These are phyloP conservation scores for Chitala chitala DNA, from an alignment of 2,113 vertebrate genomes.

Conservation along the genomic window DNA sequence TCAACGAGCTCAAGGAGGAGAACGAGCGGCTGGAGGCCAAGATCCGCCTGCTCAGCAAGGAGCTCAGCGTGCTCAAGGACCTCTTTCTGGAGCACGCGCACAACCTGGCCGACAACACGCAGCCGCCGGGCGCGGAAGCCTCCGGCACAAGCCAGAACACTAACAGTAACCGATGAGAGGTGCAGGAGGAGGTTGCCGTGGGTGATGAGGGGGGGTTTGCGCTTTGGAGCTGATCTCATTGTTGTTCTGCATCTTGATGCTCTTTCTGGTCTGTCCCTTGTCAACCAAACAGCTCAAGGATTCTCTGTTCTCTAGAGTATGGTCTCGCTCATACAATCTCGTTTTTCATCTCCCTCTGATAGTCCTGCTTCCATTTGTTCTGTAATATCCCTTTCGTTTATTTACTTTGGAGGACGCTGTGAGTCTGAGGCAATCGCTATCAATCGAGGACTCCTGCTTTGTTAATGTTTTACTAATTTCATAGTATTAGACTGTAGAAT, in stretches of 20 bases:
- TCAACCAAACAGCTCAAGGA: not conserved
- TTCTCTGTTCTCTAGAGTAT: not conserved
- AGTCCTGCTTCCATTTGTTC: no score
- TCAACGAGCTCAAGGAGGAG: conserved; percentile 97
- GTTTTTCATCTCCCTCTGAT: no score
- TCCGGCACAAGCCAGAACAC: conserved; percentile 49
- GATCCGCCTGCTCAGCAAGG: conserved; percentile 95
- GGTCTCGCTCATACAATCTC: no score
- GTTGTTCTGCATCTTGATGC: not conserved
- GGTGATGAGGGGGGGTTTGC: not conserved
- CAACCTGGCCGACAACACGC: conserved; percentile 88
- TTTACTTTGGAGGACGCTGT: no score
- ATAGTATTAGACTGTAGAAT: not conserved
- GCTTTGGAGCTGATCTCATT: no score
- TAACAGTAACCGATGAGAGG: conserved; percentile 51
- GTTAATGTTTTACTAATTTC: not conserved
- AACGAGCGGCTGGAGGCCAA: conserved; percentile 97
- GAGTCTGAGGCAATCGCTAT: not conserved
- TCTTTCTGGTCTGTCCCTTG: not conserved
- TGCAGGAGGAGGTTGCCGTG: not conserved
- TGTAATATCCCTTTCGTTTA: no score
- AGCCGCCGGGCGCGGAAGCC: conserved; percentile 63
- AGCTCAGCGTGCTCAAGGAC: conserved; percentile 95
- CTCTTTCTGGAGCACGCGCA: conserved; percentile 97
- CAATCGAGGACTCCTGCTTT: not conserved